Conservation (phyloP, 1,140 invertebrate species). For the Scaptomyza pallida region DNA sequence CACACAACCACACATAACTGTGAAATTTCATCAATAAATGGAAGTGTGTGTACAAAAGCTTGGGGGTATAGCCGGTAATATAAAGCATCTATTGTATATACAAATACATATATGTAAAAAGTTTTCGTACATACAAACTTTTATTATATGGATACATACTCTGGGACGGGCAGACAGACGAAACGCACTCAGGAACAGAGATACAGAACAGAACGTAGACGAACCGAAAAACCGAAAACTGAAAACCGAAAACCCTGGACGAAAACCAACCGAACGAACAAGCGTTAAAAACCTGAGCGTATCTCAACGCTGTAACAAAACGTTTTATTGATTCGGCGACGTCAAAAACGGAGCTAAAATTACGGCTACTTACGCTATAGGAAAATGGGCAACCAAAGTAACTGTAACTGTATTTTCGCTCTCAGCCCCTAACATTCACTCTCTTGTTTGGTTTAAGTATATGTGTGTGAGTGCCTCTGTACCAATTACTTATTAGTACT, state of each 20-base stretch:
- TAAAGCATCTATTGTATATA: constrained; percentile 67
- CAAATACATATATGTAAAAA: background rate
- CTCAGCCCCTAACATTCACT: constrained; percentile 2
- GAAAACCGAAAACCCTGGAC: constrained; percentile 45
- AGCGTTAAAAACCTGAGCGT: constrained; percentile 64
- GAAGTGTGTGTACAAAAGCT: background rate
- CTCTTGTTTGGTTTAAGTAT: constrained; percentile 14
- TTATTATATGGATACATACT: constrained; percentile 43
- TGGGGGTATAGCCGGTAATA: constrained; percentile 59
- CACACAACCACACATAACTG: no score
- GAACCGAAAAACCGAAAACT: constrained; percentile 47
- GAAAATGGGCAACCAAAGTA: constrained; percentile 40
- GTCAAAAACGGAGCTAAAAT: constrained; percentile 66
- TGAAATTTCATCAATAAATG: constrained; percentile 15
- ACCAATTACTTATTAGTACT: constrained; percentile 17
- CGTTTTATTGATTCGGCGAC: constrained; percentile 75
- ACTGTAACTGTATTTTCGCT: constrained; percentile 24
- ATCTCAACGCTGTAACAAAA: constrained; percentile 58
- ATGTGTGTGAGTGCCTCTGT: constrained; percentile 15
- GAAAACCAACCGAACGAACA: constrained; percentile 69
- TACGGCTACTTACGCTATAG: constrained; percentile 57
- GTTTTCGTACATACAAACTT: constrained; percentile 3
- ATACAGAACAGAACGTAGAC: constrained; percentile 64
- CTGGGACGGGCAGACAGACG: constrained; percentile 32
- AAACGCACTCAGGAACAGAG: constrained; percentile 55